Evolutionary conservation across 2,797 vertebrate genomes (phyloP), one percentile per base, ranked within the genome.

Genomic region (Thalassophryne amazonica): DNA sequence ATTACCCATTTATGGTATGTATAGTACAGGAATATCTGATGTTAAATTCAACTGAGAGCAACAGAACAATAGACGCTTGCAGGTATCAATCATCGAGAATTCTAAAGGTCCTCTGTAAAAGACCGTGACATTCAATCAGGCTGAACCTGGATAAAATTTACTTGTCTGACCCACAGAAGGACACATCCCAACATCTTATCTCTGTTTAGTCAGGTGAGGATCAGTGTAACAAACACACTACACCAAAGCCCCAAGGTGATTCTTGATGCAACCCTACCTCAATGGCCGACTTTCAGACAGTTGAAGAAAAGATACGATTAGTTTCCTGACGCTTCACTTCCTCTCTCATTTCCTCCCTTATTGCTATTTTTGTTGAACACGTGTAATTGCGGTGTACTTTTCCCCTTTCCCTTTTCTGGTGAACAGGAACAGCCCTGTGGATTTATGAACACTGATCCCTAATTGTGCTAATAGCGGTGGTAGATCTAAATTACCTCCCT

Each of bases 361-460:
- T 65, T 81, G 60, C 67, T 69, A 18, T 80, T 81, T 60, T 55
- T 40, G 69, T 73, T 65, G 63, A 65, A 69, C 45, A 63, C 60
- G 23, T 42, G 51, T 83, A 81, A 86, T 85, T 78, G 66, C 55
- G 3, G 61, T 75, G 70, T 61, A 80, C 85, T 72, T 81, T 80
- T 54, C 64, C 67, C 76, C 73, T 56, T 70, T 54, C 49, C 41
- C 61, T 27, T 69, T 55, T 60, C 66, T 39, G 71, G 56, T 40
- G 49, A 81, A 67, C 72, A 68, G 59, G 54, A 73, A 86, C 87
- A 78, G 75, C 85, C 84, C 85, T 75, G 71, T 67, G 76, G 87
- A 90, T 85, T 89, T 84, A 87, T 63, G 82, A 79, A 73, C 88
- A 89, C 57, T 89, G 87, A 86, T 85, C 85, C 84, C 76, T 87